Evolutionary conservation across 2,888 invertebrate species (phyloP), one percentile per base, ranked within the genome.

Genomic region (Philaethria dido): DNA sequence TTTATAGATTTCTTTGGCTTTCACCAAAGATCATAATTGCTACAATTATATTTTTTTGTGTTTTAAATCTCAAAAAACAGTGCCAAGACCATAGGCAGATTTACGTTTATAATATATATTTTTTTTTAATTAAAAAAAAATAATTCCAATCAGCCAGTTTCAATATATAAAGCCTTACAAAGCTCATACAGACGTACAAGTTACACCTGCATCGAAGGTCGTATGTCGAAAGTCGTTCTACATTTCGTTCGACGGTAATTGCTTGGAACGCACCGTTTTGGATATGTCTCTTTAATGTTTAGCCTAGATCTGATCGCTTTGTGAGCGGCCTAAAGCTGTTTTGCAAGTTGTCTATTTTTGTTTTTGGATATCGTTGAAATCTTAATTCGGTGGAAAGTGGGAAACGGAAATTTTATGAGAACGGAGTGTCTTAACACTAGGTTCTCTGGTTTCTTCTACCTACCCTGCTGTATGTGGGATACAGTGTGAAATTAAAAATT

Each of bases 151-250:
- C 39, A 39, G 39, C 39, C 39, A 13, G 39, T 39, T 39, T 13
- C 3, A 39, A 39, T 39, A 39, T 39, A 13, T 39, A 39, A 13
- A 39, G 39, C 39, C 22, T 8, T 29, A 29, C 50, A 52, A 52
- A 52, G 52, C 52, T 52, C 16, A 22, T n/a, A 47, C 60, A 60
- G 33, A 60, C 60, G 45, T 25, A 60, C 45, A 59, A 59, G 45
- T 33, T 66, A 42, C 74, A 74, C 74, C 74, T 73, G 74, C 66
- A 69, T 62, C 70, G 74, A 73, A 74, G 74, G 74, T 70, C 73
- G 69, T 59, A 29, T 71, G 74, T 70, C 61, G 74, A 74, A 74
- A 75, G 69, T 66, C 66, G 69, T 64, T 72, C 74, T 69, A 75
- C 73, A 72, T 72, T 52, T 52, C 29, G 52, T 33, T 72, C 66